A percentile compares a stretch with the other conserved stretches of the same genome.
Evolutionary conservation across 37 sponge, comb jelly and placozoan species (phyloP).

Genomic region (Hexactinellida sp.): DNA sequence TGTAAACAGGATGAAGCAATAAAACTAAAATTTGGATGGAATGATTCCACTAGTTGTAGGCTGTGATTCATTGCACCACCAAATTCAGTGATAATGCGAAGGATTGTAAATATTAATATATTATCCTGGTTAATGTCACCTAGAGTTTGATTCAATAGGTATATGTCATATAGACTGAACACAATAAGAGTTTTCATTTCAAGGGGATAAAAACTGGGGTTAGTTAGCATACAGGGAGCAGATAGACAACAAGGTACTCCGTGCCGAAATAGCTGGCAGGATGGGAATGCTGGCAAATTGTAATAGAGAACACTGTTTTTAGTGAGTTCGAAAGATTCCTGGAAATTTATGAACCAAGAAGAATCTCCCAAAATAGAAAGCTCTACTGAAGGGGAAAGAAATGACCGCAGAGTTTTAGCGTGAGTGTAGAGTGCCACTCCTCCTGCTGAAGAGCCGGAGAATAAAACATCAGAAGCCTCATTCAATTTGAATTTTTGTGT

Average conservation of each 20-base stretch:
- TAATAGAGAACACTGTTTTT: not conserved
- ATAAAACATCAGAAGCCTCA: conserved; percentile 26
- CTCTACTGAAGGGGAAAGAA: not conserved
- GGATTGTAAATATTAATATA: conserved; percentile 18
- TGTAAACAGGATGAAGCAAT: conserved; percentile 42
- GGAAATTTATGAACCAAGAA: conserved; percentile 77
- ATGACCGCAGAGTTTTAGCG: conserved; percentile 32
- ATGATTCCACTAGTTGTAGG: not conserved
- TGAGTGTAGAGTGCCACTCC: conserved; percentile 60
- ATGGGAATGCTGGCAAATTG: not conserved
- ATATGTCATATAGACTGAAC: conserved; percentile 49
- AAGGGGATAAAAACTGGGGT: conserved; percentile 16
- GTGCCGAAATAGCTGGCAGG: not conserved
- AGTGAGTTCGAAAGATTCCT: not conserved
- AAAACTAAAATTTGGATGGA: conserved; percentile 21
- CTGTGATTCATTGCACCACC: conserved; percentile 77
- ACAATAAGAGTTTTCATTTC: conserved; percentile 34
- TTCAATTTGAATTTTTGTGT: conserved; percentile 1
- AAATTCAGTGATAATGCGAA: conserved; percentile 42
- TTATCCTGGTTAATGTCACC: not conserved
- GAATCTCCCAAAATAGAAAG: conserved; percentile 51
- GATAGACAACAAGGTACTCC: conserved; percentile 29
- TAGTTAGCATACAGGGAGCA: conserved; percentile 27
- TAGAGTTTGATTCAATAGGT: conserved; percentile 25
- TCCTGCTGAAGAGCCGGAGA: conserved; percentile 73